Conservation (phyloP, 2,888 invertebrate genomes). For the Zelleria hepariella region DNA sequence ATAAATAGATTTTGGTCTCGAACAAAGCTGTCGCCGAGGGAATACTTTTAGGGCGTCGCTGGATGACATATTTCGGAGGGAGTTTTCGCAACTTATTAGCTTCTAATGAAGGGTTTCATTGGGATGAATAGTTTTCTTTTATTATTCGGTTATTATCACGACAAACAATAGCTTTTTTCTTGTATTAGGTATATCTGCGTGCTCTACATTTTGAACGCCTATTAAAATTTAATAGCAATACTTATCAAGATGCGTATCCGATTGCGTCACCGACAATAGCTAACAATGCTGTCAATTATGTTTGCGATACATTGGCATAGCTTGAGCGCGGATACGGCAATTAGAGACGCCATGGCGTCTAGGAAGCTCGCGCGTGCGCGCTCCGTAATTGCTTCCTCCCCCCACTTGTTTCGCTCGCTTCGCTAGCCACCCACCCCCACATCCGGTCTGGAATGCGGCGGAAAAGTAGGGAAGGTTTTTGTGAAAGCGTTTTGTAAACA, state of each 20-base stretch:
- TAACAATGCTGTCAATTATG: constrained; percentile 53
- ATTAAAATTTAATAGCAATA: background rate
- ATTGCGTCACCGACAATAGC: constrained; percentile 31
- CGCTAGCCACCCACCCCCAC: background rate
- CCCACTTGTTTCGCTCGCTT: constrained; percentile 6
- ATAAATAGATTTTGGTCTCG: constrained; percentile 62
- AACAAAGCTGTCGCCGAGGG: constrained; percentile 50
- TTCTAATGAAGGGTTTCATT: constrained; percentile 46
- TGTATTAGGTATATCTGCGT: background rate
- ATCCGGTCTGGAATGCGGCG: background rate
- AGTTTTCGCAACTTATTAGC: constrained; percentile 46
- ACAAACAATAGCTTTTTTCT: no score
- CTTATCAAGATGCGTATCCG: constrained; percentile 13
- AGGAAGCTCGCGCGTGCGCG: constrained; percentile 63
- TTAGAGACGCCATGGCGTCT: constrained; percentile 29
- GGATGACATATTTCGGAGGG: constrained; percentile 22
- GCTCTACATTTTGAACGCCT: background rate
- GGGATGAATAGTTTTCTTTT: background rate
- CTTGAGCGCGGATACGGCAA: constrained; percentile 55
- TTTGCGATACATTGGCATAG: constrained; percentile 40
- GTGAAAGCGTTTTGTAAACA: background rate
- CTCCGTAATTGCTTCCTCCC: constrained; percentile 57
- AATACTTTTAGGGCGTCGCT: constrained; percentile 1
- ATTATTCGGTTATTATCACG: background rate
- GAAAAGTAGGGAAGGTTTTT: background rate